Evolutionary conservation across 2,113 vertebrate genomes (phyloP).

Genomic region (Aix galericulata): DNA sequence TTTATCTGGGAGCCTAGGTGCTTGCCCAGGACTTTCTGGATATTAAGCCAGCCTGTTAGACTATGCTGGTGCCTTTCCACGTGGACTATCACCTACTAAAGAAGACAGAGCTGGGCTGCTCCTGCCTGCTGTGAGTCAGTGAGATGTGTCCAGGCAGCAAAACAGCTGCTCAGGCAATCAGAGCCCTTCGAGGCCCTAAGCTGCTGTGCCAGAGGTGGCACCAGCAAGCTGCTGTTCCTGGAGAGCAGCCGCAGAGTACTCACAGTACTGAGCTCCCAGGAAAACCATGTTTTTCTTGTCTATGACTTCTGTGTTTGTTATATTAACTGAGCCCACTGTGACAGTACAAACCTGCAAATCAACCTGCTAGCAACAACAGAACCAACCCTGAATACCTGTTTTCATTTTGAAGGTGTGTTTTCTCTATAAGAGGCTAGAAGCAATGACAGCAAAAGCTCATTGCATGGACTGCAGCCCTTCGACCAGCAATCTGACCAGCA

Average conservation of each 20-base stretch:
- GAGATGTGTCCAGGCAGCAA: neutral
- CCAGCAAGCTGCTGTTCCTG: neutral
- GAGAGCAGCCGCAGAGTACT: neutral
- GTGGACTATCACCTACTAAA: neutral
- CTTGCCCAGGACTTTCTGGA: neutral
- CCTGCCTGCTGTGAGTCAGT: neutral
- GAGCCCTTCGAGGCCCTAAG: neutral
- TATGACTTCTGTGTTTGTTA: neutral
- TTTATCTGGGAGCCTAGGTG: neutral
- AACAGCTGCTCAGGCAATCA: neutral
- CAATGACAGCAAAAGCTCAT: neutral
- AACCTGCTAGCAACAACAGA: neutral
- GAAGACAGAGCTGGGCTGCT: neutral
- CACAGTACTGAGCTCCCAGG: neutral
- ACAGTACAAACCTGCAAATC: neutral
- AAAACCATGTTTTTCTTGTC: neutral
- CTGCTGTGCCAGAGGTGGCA: neutral
- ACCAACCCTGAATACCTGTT: neutral
- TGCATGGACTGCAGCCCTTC: accelerated
- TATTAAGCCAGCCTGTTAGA: neutral
- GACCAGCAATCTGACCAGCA: neutral
- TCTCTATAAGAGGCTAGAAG: neutral
- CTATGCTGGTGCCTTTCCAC: too few species aligned
- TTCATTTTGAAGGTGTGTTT: neutral
- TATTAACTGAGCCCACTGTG: neutral